Evolutionary conservation across 2,888 invertebrate species (phyloP).

Genomic region (Tinea semifulvella): DNA sequence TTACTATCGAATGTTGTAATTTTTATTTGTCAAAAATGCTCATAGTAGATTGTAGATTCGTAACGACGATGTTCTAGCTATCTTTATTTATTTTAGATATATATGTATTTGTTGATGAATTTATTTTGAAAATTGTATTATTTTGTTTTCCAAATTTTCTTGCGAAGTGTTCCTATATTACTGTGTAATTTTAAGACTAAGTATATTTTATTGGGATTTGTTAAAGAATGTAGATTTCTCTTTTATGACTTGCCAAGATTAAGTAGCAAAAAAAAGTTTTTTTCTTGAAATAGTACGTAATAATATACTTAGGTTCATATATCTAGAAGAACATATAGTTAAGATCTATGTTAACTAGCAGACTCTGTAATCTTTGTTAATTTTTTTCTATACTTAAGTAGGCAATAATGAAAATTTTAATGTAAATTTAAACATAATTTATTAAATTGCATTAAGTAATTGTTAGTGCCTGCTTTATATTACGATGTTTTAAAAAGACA

Average conservation of each 20-base stretch:
- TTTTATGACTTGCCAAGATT: background rate
- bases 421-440: constrained; percentile 50
- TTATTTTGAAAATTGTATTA: background rate
- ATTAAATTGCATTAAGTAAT: constrained; percentile 42
- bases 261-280: background rate
- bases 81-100: constrained; percentile 5
- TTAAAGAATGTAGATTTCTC: background rate
- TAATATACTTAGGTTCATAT: constrained; percentile 3
- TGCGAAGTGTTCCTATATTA: constrained; percentile 4
- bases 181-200: constrained; percentile 7
- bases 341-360: constrained; percentile 26
- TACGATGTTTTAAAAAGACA: constrained; percentile 47
- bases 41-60: background rate
- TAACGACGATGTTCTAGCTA: background rate
- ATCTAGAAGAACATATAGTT: background rate
- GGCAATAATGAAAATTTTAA: constrained; percentile 47
- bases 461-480: constrained; percentile 63
- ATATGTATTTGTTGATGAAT: background rate
- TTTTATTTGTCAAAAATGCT: too few species aligned
- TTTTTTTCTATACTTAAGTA: constrained; percentile 15
- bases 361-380: constrained; percentile 40
- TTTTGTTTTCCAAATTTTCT: constrained; percentile 1
- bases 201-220: too few species aligned
- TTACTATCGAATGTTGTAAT: too few species aligned
- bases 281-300: background rate